Percentiles rank a stretch among this genome's conserved stretches.
These are phyloP conservation scores for Dinomys branickii DNA, from an alignment of 2,113 vertebrate species.

Conservation along the genomic window DNA sequence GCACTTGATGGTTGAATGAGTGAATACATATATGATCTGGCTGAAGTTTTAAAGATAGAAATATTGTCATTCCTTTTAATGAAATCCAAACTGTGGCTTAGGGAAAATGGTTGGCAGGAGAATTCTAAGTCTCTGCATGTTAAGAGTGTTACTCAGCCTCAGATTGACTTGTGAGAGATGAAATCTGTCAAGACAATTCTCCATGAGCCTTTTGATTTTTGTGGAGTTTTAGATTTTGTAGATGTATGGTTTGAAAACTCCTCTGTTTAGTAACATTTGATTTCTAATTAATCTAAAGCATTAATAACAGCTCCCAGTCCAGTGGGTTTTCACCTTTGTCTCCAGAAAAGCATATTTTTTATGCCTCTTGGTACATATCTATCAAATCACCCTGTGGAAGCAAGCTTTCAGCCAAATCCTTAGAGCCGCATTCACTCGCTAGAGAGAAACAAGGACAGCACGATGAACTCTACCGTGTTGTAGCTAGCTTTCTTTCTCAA, in stretches of 20 bases:
- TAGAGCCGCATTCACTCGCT: constrained; percentile 32
- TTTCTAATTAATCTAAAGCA: constrained; percentile 27
- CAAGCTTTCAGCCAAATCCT: not conserved
- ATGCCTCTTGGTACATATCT: constrained; percentile 17
- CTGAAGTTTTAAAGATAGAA: constrained; percentile 53
- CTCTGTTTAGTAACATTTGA: constrained; percentile 51
- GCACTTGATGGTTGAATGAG: constrained; percentile 61
- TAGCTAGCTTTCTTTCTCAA: constrained; percentile 23
- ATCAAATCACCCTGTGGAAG: not conserved
- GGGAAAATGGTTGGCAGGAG: not conserved
- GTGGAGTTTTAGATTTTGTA: constrained; percentile 1
- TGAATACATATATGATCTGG: constrained; percentile 26
- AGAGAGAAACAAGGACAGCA: constrained; percentile 9
- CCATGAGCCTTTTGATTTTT: constrained; percentile 38
- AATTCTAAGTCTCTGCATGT: not conserved
- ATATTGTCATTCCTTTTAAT: not conserved
- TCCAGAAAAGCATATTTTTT: constrained; percentile 56
- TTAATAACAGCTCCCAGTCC: constrained; percentile 2
- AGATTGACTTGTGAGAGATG: constrained; percentile 19
- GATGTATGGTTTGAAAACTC: constrained; percentile 51
- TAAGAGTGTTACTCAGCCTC: not conserved
- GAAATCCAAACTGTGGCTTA: constrained; percentile 6
- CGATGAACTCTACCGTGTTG: not conserved
- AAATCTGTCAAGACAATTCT: constrained; percentile 42
- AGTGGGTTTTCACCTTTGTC: constrained; percentile 62